These are phyloP conservation scores for Xiphorhynchus erythropygius DNA, from an alignment of 2,797 vertebrate genomes.

Conservation along the genomic window DNA sequence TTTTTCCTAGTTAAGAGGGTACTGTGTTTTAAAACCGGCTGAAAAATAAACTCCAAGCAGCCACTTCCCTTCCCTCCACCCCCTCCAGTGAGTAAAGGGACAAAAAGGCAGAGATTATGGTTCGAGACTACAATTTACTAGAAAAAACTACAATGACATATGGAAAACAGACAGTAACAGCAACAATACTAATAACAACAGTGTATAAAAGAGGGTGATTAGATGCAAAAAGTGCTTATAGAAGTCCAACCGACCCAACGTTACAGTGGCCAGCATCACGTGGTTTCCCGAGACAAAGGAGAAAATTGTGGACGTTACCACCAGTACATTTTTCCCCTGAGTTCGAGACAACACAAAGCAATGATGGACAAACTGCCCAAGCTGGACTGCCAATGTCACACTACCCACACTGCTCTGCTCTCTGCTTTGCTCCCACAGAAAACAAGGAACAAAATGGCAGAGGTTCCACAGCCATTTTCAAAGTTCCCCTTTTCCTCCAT, in stretches of 20 bases:
- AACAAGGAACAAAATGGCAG: neutral
- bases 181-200: neutral
- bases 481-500: neutral
- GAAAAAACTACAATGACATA: neutral
- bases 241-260: neutral
- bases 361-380: neutral
- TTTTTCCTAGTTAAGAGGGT: neutral
- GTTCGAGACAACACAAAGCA: neutral
- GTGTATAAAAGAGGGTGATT: neutral
- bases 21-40: neutral
- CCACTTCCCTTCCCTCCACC: neutral
- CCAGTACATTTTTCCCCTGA: neutral
- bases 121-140: neutral
- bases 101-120: neutral
- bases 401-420: too few relatives aligned
- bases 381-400: too few relatives aligned
- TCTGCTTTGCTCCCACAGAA: neutral
- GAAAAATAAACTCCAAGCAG: neutral
- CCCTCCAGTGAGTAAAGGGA: neutral
- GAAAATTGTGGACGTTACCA: neutral
- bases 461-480: neutral
- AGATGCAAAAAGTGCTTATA: neutral
- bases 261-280: neutral
- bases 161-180: neutral
- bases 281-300: neutral